phyloP scores from a whole-genome alignment of 2,113 vertebrate species.

The Clarias batrachus region DNA sequence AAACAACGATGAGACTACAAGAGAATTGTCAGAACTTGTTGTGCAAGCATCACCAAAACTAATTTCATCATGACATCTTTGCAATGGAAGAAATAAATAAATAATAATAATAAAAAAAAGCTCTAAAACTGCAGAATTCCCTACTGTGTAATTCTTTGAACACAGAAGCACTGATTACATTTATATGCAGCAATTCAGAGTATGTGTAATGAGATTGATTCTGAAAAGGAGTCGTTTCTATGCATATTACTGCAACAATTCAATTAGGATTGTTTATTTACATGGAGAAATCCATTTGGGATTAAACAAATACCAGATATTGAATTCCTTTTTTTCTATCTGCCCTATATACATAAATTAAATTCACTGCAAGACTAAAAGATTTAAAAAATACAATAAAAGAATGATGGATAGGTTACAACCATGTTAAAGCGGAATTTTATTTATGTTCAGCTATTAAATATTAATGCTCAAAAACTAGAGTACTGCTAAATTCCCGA shows the following conservation, averaged over 20 bases:
- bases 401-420: not conserved
- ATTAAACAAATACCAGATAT: conserved; percentile 14
- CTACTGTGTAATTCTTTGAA: not conserved
- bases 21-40: conserved; percentile 9
- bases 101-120: not conserved
- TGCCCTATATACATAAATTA: not conserved
- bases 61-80: conserved; percentile 16
- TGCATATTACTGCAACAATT: conserved; percentile 24
- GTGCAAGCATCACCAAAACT: not conserved
- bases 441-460: not conserved
- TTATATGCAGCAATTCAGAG: conserved; percentile 5
- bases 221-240: conserved; percentile 6
- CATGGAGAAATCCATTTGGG: not conserved
- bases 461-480: not conserved
- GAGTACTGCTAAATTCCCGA: not conserved
- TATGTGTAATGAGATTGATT: not conserved
- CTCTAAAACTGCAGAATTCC: not conserved
- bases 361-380: not conserved
- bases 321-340: conserved; percentile 11
- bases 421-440: not conserved
- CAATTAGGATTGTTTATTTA: conserved; percentile 38
- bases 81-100: not conserved
- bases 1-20: not conserved
- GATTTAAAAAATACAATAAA: not conserved
- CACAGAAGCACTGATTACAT: conserved; percentile 6